Evolutionary conservation across 2,113 vertebrate genomes (phyloP).

Genomic region (Cariama cristata): DNA sequence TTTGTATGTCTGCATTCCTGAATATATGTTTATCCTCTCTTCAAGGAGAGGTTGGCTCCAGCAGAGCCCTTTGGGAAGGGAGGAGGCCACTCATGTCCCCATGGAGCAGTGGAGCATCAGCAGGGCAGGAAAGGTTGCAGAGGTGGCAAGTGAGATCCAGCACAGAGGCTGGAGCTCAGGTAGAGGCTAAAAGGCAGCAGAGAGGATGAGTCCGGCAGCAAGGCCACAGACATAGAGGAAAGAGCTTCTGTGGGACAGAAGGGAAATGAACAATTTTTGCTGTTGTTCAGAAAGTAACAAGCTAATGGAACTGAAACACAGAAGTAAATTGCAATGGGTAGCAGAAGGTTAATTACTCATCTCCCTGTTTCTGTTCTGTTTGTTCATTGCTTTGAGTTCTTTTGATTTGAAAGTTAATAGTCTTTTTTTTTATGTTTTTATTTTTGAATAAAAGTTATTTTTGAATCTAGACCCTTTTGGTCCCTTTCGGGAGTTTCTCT

Average conservation of each 20-base stretch:
- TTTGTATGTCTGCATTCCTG: not conserved
- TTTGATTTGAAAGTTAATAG: not conserved
- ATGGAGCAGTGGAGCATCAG: not conserved
- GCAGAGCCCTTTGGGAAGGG: not conserved
- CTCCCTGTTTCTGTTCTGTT: not conserved
- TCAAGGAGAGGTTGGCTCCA: not conserved
- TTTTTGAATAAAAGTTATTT: not conserved
- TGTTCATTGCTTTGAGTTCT: not conserved
- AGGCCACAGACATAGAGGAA: not conserved
- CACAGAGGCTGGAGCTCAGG: not conserved
- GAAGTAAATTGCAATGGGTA: not conserved
- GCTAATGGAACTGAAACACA: not conserved
- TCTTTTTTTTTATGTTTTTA: not conserved
- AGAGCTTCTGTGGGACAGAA: not conserved
- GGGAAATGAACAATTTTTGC: not conserved
- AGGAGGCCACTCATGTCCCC: not conserved
- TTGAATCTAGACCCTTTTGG: not conserved
- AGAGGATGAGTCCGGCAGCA: not conserved
- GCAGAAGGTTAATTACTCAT: not conserved
- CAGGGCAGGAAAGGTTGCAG: not conserved
- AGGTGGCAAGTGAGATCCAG: not conserved
- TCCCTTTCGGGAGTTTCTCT: not conserved
- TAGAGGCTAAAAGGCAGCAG: not conserved
- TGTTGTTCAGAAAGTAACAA: not conserved
- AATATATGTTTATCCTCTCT: not conserved